phyloP scores from a whole-genome alignment of 2,888 invertebrate genomes.

The Leptinotarsa tumamoca region DNA sequence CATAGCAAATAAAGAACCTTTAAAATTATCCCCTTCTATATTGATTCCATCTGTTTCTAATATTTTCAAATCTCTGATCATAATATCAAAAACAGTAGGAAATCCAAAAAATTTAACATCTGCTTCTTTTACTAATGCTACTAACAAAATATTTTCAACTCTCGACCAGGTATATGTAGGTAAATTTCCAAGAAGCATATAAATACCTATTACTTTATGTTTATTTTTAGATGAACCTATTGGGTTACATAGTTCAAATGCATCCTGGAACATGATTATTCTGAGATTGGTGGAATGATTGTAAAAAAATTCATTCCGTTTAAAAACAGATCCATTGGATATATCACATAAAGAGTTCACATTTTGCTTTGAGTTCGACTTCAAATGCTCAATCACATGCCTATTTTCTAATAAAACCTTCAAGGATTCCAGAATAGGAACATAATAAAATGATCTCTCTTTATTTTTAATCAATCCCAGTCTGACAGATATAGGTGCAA shows the following conservation, averaged over 20 bases:
- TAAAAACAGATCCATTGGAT: background rate
- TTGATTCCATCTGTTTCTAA: background rate
- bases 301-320: background rate
- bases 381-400: background rate
- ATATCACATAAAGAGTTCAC: background rate
- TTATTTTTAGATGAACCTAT: background rate
- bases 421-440: background rate
- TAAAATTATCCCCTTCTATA: background rate
- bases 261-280: background rate
- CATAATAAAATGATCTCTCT: background rate
- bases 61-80: background rate
- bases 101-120: background rate
- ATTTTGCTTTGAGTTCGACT: background rate
- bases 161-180: background rate
- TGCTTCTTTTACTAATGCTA: background rate
- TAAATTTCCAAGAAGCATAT: background rate
- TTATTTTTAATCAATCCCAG: background rate
- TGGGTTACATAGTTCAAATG: background rate
- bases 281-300: background rate
- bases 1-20: background rate
- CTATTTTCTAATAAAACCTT: background rate
- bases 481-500: background rate
- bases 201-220: background rate
- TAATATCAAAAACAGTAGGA: background rate
- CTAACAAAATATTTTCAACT: background rate